Conservation (phyloP, 2,797 vertebrate species). For the Oreortyx pictus region DNA sequence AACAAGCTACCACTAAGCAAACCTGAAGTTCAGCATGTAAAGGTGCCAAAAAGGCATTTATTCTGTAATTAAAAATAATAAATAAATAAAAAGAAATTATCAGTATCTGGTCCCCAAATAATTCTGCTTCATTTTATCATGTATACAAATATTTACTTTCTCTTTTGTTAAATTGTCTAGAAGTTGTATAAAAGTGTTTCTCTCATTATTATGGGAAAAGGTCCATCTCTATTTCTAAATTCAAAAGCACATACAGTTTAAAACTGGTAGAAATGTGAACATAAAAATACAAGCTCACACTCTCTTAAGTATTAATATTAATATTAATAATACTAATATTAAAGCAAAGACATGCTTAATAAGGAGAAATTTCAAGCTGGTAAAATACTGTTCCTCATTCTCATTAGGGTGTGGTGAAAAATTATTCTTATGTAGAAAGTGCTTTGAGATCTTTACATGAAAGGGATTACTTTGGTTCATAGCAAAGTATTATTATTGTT, state of each 20-base stretch:
- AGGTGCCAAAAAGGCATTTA: background rate
- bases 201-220: background rate
- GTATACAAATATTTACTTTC: background rate
- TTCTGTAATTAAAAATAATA: background rate
- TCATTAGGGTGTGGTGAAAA: constrained; percentile 53
- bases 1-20: constrained; percentile 1
- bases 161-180: background rate
- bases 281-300: background rate
- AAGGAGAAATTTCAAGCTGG: constrained; percentile 3
- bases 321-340: background rate
- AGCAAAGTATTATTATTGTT: constrained; percentile 70
- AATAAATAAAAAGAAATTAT: background rate
- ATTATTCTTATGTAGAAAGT: constrained; percentile 47
- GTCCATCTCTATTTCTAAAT: background rate
- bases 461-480: constrained; percentile 50
- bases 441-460: constrained; percentile 61
- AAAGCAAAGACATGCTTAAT: background rate
- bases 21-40: background rate
- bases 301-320: too few species aligned
- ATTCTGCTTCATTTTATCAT: background rate
- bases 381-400: constrained; percentile 55
- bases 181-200: background rate
- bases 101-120: background rate
- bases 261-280: background rate
- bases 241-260: background rate